Evolutionary conservation across 2,888 invertebrate genomes (phyloP).

Genomic region (Metellina segmentata): DNA sequence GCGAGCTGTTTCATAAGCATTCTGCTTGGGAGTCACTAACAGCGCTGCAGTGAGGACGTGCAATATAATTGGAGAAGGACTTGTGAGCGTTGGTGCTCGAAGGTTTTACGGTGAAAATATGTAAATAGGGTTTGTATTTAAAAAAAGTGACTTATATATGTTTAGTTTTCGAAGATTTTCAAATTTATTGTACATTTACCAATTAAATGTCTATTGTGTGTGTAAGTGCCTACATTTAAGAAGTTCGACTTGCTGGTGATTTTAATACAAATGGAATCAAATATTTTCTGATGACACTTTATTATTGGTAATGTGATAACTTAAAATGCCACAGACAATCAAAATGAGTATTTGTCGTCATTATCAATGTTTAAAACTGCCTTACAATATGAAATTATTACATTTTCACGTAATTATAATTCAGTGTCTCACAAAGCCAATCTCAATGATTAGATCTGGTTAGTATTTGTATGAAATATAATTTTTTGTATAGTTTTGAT

Average conservation of each 20-base stretch:
- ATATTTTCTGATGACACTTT: too few species aligned
- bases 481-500: too few species aligned
- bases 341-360: too few species aligned
- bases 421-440: too few species aligned
- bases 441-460: too few species aligned
- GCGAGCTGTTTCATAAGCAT: not conserved
- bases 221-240: slow-evolving; percentile 25
- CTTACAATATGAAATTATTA: too few species aligned
- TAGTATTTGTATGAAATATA: too few species aligned
- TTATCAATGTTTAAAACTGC: too few species aligned
- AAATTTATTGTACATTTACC: slow-evolving; percentile 59
- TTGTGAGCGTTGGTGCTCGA: not conserved
- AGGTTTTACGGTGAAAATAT: slow-evolving; percentile 40
- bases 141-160: slow-evolving; percentile 49
- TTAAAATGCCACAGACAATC: too few species aligned
- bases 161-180: slow-evolving; percentile 49
- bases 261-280: not conserved
- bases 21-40: not conserved
- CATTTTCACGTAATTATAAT: too few species aligned
- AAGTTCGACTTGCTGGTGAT: not conserved
- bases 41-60: slow-evolving; percentile 65
- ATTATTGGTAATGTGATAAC: too few species aligned
- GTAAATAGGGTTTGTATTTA: slow-evolving; percentile 61
- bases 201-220: slow-evolving; percentile 40
- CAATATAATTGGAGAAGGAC: slow-evolving; percentile 52